Evolutionary conservation across 1,140 invertebrate species (phyloP).

Genomic region (Prorops nasuta): DNA sequence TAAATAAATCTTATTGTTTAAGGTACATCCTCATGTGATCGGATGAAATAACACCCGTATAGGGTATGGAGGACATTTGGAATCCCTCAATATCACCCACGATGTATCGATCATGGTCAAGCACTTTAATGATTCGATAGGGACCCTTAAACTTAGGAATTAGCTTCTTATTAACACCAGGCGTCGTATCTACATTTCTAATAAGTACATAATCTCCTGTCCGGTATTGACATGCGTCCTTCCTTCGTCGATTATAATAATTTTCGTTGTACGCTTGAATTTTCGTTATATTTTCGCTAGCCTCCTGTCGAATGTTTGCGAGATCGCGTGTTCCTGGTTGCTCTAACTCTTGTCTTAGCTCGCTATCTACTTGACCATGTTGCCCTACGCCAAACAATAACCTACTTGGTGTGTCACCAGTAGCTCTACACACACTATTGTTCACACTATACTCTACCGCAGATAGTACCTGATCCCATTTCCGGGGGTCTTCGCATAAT

Average conservation of each 20-base stretch:
- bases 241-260: not conserved
- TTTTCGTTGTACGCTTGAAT: not conserved
- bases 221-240: not conserved
- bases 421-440: not conserved
- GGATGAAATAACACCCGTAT: not conserved
- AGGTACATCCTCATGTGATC: not conserved
- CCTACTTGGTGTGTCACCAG: not conserved
- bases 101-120: not conserved
- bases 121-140: not conserved
- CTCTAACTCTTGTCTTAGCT: not conserved
- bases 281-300: not conserved
- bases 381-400: constrained; percentile 5
- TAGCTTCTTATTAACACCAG: constrained; percentile 3
- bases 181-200: constrained; percentile 3
- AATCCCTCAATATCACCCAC: not conserved
- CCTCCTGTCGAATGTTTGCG: not conserved
- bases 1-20: too few species aligned
- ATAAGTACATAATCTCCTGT: constrained; percentile 1
- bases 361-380: not conserved
- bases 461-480: not conserved
- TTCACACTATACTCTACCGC: not conserved
- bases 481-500: too few species aligned
- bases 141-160: constrained; percentile 5
- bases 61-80: constrained; percentile 1
- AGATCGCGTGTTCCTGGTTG: not conserved